Base-by-base conservation (phyloP, 2,888 invertebrate genomes). In the Oxyscelio sp. region DNA sequence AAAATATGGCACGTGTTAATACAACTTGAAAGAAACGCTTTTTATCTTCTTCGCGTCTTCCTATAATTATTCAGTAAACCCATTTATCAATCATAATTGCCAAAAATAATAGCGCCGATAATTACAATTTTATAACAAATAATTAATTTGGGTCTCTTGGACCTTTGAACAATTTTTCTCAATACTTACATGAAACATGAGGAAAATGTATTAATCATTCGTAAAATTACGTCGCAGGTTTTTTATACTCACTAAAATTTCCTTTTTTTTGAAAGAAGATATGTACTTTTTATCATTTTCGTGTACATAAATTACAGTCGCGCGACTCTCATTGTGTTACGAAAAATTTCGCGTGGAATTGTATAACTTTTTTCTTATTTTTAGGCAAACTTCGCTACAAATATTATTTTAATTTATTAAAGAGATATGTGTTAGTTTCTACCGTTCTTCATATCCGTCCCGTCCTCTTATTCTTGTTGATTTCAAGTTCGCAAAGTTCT, bases 351-450 rank as follows among this genome's bases (percentile, higher is more conserved):
- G 24, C 40, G 59, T 38, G 40, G 48, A 43, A 54, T 63, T 52
- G 15, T 17, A 27, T 38, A 74, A 48, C 52, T 61, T 71, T 71
- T 24, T 38, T 34, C 13, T 27, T 22, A 11, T 24, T 40, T 34
- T 56, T 52, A 4, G 17, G n/a, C 21, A n/a, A 77, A 77, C 50
- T 66, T 50, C 4, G 21, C 56, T 54, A 40, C 59, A 68, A 77
- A 77, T 77, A 61, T 75, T 75, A 75, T 75, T 75, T 68, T 77
- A 68, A 61, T 77, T 68, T 68, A 77, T 61, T 66, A 50, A 66
- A 58, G 50, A 52, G 45, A 68, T 63, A 63, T 17, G 68, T 43
- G 15, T 63, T 48, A 63, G 31, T 54, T 34, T 52, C 40, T 15
- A 6, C 56, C 45, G 4, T 61, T 31, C 61, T 19, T 9, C 54